phyloP scores from a whole-genome alignment of 2,888 invertebrate genomes.

The Shargacucullia verbasci region DNA sequence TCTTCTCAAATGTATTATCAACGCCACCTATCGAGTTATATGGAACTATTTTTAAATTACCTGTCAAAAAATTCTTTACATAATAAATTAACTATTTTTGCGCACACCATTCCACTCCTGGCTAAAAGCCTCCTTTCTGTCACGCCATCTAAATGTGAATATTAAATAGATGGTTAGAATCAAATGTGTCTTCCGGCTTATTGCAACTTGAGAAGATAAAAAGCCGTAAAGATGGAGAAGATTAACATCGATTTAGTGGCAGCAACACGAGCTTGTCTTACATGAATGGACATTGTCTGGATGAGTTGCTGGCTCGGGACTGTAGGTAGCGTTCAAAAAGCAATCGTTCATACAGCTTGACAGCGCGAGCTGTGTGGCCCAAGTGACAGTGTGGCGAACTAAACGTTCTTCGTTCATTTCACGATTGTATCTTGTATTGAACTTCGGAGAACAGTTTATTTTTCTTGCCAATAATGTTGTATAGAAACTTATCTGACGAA shows the following conservation, averaged over 20 bases:
- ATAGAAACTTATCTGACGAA: slow-evolving; percentile 16
- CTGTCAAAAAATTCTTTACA: too few relatives aligned
- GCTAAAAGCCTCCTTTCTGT: slow-evolving; percentile 14
- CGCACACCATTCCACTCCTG: too few relatives aligned
- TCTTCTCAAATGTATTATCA: too few relatives aligned
- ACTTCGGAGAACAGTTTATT: slow-evolving; percentile 50
- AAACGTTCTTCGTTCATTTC: slow-evolving; percentile 48
- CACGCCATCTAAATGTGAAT: slow-evolving; percentile 11
- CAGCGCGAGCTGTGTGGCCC: slow-evolving; percentile 71
- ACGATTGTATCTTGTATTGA: slow-evolving; percentile 51
- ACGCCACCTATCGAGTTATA: too few relatives aligned
- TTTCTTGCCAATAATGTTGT: slow-evolving; percentile 45
- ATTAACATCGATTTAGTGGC: slow-evolving; percentile 69
- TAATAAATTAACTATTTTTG: too few relatives aligned
- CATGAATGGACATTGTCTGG: slow-evolving; percentile 68
- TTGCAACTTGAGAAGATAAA: slow-evolving; percentile 38
- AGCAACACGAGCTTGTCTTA: slow-evolving; percentile 68
- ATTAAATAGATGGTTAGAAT: slow-evolving; percentile 42
- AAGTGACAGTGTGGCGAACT: slow-evolving; percentile 54
- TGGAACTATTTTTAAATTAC: too few relatives aligned
- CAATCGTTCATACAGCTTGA: slow-evolving; percentile 77
- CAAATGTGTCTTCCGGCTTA: slow-evolving; percentile 58
- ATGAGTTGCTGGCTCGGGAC: slow-evolving; percentile 53
- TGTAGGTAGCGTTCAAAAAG: slow-evolving; percentile 69
- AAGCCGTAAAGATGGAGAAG: slow-evolving; percentile 57